These are phyloP conservation scores for Harpagus bidentatus DNA, from an alignment of 2,113 vertebrate species.

Conservation along the genomic window DNA sequence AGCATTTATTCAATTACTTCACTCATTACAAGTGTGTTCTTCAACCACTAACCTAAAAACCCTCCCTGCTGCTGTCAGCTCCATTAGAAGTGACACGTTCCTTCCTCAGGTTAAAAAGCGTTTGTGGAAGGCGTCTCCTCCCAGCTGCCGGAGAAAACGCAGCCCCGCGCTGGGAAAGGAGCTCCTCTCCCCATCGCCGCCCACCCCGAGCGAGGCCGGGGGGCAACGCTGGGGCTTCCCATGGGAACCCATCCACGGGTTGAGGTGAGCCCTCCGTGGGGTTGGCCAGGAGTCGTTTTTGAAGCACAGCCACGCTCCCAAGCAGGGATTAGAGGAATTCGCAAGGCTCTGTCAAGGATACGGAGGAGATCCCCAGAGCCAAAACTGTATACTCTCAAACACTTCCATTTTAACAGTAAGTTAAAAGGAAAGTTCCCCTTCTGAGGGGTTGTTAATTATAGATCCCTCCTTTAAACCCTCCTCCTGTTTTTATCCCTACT, in stretches of 20 bases:
- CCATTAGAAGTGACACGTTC: not conserved
- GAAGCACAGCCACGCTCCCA: not conserved
- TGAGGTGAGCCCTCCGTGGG: not conserved
- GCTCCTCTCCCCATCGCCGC: not conserved
- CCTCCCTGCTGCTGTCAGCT: constrained; percentile 9
- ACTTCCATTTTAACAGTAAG: constrained; percentile 42
- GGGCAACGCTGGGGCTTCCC: not conserved
- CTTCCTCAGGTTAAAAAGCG: not conserved
- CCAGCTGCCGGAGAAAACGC: not conserved
- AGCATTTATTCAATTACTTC: constrained; percentile 44
- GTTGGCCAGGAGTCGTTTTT: not conserved
- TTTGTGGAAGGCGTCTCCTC: not conserved
- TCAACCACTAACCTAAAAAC: constrained; percentile 1
- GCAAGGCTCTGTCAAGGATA: constrained; percentile 11
- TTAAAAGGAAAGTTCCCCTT: constrained; percentile 53
- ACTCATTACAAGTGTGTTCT: not conserved
- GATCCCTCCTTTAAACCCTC: constrained; percentile 36
- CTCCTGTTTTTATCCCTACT: constrained; percentile 38
- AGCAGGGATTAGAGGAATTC: constrained; percentile 18
- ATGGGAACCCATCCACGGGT: not conserved
- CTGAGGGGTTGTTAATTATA: constrained; percentile 60
- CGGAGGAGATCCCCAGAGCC: constrained; percentile 19
- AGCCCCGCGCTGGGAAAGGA: not conserved
- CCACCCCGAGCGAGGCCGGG: rapidly evolving
- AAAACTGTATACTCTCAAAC: not conserved